Conservation (phyloP, 1,140 invertebrate genomes). For the Lysiphlebus fabarum region DNA sequence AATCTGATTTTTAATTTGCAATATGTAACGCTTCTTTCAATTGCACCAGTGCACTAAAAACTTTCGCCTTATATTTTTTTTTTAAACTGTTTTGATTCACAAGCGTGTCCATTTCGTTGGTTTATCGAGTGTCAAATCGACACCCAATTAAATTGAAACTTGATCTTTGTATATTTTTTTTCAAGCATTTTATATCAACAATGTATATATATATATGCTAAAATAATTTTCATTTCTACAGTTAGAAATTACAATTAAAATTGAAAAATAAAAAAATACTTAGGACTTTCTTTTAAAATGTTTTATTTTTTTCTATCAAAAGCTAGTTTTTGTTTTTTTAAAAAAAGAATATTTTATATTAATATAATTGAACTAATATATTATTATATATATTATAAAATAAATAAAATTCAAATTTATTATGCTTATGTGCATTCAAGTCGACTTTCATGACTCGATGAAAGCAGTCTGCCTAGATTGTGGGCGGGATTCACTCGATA, state of each 20-base stretch:
- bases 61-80: constrained; percentile 16
- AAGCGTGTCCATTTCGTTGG: constrained; percentile 13
- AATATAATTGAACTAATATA: too few species aligned
- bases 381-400: background rate
- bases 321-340: too few species aligned
- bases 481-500: constrained; percentile 26
- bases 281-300: too few species aligned
- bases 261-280: too few species aligned
- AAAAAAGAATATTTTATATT: too few species aligned
- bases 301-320: too few species aligned
- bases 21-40: background rate
- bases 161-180: too few species aligned
- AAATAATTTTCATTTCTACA: too few species aligned
- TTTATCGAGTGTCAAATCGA: constrained; percentile 21
- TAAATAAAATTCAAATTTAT: background rate
- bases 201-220: too few species aligned
- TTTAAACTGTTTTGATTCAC: constrained; percentile 3
- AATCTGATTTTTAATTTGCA: background rate
- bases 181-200: too few species aligned
- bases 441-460: constrained; percentile 41
- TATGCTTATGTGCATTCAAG: constrained; percentile 31
- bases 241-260: too few species aligned
- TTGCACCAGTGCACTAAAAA: background rate
- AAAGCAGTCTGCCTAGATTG: constrained; percentile 46
- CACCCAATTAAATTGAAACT: constrained; percentile 10